Evolutionary conservation across 2,113 vertebrate species (phyloP).

Genomic region (Pomatostomus ruficeps): DNA sequence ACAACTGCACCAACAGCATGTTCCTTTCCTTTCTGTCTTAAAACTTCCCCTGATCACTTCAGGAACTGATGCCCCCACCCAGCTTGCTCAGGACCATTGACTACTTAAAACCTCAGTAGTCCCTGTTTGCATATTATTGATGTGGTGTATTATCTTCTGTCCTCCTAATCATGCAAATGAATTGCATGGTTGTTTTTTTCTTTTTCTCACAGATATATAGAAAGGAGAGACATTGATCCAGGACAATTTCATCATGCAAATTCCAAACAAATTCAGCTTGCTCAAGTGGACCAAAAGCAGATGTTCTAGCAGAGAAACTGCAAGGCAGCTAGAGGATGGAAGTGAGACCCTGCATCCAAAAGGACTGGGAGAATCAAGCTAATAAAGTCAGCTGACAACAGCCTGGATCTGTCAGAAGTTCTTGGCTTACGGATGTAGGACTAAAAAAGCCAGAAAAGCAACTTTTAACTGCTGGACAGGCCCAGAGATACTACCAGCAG

Average conservation of each 20-base stretch:
- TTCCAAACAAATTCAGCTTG: not conserved
- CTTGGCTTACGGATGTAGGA: not conserved
- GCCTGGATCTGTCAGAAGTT: not conserved
- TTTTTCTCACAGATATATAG: not conserved
- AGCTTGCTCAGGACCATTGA: not conserved
- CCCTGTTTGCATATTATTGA: not conserved
- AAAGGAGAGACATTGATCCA: not conserved
- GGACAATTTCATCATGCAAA: not conserved
- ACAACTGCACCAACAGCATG: not conserved
- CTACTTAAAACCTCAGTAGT: not conserved
- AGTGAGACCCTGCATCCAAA: not conserved
- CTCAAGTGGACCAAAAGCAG: not conserved
- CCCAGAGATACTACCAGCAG: not conserved
- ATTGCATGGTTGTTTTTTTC: not conserved
- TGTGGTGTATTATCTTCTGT: not conserved
- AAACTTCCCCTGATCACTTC: not conserved
- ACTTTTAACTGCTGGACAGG: not conserved
- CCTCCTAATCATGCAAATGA: not conserved
- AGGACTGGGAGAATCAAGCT: not conserved
- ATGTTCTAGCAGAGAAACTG: not conserved
- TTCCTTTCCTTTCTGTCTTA: not conserved
- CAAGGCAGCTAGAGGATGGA: not conserved
- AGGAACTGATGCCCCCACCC: not conserved
- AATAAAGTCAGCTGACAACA: not conserved
- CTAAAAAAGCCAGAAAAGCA: not conserved